A percentile compares a stretch with the other conserved stretches of the same genome.
Evolutionary conservation across 2,797 vertebrate genomes (phyloP).

Genomic region (Malurus splendens): DNA sequence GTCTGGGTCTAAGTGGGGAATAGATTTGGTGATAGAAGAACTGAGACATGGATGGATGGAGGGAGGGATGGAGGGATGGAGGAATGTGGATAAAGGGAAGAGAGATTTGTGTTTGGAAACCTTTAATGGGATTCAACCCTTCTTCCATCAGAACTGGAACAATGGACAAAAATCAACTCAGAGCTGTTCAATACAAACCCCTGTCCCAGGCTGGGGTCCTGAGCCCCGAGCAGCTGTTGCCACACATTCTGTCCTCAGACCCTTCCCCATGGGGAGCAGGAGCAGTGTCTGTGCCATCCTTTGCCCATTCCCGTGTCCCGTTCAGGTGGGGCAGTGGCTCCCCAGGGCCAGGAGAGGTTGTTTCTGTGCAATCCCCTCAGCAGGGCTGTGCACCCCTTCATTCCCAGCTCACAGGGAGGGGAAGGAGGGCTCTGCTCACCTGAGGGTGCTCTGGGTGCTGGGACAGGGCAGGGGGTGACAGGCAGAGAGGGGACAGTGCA

Average conservation of each 20-base stretch:
- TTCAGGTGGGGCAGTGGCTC: neutral
- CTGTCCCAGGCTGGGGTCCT: neutral
- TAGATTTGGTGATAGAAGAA: neutral
- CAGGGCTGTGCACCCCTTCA: too few relatives aligned
- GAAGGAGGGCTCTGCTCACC: neutral
- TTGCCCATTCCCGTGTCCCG: neutral
- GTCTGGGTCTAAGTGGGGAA: neutral
- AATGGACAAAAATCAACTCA: neutral
- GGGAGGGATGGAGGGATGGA: too few relatives aligned
- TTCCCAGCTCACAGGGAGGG: neutral
- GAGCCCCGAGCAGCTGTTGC: neutral
- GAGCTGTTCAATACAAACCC: neutral
- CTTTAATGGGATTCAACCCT: neutral
- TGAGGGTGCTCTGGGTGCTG: neutral
- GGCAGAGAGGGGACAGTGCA: neutral
- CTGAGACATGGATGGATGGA: neutral
- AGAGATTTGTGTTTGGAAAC: neutral
- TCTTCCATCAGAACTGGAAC: accelerated
- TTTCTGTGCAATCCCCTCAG: neutral
- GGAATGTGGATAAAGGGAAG: neutral
- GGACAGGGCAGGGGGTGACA: neutral
- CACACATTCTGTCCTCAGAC: neutral
- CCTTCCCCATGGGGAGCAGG: neutral
- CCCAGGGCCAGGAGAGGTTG: neutral
- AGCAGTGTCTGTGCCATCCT: neutral